Evolutionary conservation across 1,140 invertebrate genomes (phyloP), one percentile per base, ranked within the genome.

Genomic region (Brachionus koreanus): DNA sequence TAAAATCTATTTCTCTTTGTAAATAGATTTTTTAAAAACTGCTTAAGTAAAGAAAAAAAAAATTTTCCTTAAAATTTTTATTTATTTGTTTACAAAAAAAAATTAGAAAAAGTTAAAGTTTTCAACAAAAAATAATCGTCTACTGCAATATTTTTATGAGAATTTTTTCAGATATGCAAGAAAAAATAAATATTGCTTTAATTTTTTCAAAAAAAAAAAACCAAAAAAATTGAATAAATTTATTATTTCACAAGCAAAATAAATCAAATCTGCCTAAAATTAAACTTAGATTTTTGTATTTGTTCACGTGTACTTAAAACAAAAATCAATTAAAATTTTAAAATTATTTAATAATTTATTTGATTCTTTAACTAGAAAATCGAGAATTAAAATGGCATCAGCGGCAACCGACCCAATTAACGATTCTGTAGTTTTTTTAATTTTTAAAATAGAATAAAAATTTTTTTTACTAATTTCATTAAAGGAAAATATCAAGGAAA

Each of bases 401-500:
- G 25, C 42, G 23, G 25, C 37, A 19, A 25, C 69, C 10, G 69
- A 74, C 13, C 46, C 69, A 25, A 74, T 29, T 5, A 74, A 74
- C 29, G 69, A 74, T 23, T 43, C 23, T n/a, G 69, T 74, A 46
- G 3, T n/a, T 19, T 52, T n/a, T 10, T n/a, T n/a, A n/a, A 16
- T 33, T 37, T 61, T 25, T 57, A 4, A 33, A 29, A 43, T n/a
- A 25, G 7, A 5, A 37, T 29, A 37, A 35, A 49, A 7, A 13
- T 2, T 29, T 49, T 77, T 57, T 77, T 52, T 6, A 16, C 39
- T 49, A 2, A 65, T 37, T 69, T 23, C 5, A 5, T 13, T 61
- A 19, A 79, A 79, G 76, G 76, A 79, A 79, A 79, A 37, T 29
- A 33, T 61, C 12, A 57, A 61, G 1, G 76, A 79, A 65, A 79